Evolutionary conservation across 2,113 vertebrate genomes (phyloP).

Genomic region (Xyliphius kryptos): DNA sequence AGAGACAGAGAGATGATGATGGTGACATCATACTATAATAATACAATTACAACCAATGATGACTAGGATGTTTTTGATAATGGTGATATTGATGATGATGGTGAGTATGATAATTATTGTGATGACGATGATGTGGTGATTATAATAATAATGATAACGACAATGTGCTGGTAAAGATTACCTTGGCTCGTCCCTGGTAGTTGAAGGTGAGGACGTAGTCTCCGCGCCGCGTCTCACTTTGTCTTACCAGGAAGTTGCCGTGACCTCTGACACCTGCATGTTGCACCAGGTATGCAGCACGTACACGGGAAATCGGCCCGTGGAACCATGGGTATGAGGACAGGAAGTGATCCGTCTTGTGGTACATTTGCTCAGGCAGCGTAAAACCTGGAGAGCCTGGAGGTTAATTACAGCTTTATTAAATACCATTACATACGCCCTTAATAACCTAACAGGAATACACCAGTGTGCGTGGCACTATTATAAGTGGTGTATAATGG

Average conservation of each 20-base stretch:
- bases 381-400: conserved; percentile 61
- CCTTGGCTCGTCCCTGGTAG: conserved; percentile 95
- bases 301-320: conserved; percentile 87
- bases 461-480: too few species aligned
- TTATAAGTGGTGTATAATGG: too few species aligned
- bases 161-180: conserved; percentile 48
- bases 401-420: neutral
- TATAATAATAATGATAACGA: neutral
- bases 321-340: conserved; percentile 95
- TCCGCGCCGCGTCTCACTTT: conserved; percentile 89
- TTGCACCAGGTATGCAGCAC: conserved; percentile 89
- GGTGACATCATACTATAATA: neutral
- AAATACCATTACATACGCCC: too few species aligned
- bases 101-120: neutral
- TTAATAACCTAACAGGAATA: too few species aligned
- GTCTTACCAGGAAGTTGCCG: conserved; percentile 91
- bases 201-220: conserved; percentile 97
- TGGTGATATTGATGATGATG: neutral
- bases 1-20: neutral
- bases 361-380: conserved; percentile 61
- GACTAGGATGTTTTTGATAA: too few species aligned
- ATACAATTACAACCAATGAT: too few species aligned
- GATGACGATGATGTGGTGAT: neutral
- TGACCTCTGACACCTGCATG: conserved; percentile 80
- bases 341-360: conserved; percentile 84